A percentile compares a stretch with the other conserved stretches of the same genome.
phyloP scores from a whole-genome alignment of 2,888 invertebrate genomes.

The Suillia variegata region DNA sequence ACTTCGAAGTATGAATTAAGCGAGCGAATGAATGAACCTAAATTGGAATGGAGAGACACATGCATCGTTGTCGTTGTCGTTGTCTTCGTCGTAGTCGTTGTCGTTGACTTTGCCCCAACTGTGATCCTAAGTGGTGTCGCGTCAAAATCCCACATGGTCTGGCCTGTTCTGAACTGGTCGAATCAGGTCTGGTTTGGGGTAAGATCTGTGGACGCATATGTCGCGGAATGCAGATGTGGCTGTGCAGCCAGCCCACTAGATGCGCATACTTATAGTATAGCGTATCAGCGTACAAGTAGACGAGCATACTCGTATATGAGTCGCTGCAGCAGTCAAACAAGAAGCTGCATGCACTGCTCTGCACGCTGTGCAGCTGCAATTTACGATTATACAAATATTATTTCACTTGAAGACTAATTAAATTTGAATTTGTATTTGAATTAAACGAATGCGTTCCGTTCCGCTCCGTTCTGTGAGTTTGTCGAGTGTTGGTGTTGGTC shows the following conservation, averaged over 20 bases:
- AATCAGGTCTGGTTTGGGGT: not conserved
- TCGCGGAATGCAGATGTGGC: slow-evolving; percentile 48
- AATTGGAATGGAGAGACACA: slow-evolving; percentile 16
- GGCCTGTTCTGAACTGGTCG: slow-evolving; percentile 16
- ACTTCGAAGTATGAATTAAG: not conserved
- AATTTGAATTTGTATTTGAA: slow-evolving; percentile 52
- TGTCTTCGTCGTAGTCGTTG: too few species aligned
- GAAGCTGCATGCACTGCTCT: not conserved
- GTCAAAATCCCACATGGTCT: slow-evolving; percentile 52
- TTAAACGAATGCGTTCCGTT: slow-evolving; percentile 34
- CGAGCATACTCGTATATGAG: too few species aligned
- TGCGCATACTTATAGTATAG: slow-evolving; percentile 31
- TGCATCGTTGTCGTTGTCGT: slow-evolving; percentile 27
- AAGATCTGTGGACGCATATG: slow-evolving; percentile 13
- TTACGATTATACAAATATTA: slow-evolving; percentile 48
- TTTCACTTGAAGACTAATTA: slow-evolving; percentile 55
- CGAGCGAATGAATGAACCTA: slow-evolving; percentile 10
- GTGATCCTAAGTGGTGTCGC: slow-evolving; percentile 42
- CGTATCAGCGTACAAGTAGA: slow-evolving; percentile 29
- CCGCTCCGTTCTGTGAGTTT: not conserved
- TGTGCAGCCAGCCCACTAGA: slow-evolving; percentile 46
- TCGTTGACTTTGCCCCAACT: slow-evolving; percentile 27
- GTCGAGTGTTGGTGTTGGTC: not conserved
- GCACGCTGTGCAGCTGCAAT: slow-evolving; percentile 41
- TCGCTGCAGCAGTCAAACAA: slow-evolving; percentile 10